Percentiles rank a stretch among this genome's conserved stretches.
phyloP scores from a whole-genome alignment of 2,113 vertebrate species.

The Phocoena sinus region DNA sequence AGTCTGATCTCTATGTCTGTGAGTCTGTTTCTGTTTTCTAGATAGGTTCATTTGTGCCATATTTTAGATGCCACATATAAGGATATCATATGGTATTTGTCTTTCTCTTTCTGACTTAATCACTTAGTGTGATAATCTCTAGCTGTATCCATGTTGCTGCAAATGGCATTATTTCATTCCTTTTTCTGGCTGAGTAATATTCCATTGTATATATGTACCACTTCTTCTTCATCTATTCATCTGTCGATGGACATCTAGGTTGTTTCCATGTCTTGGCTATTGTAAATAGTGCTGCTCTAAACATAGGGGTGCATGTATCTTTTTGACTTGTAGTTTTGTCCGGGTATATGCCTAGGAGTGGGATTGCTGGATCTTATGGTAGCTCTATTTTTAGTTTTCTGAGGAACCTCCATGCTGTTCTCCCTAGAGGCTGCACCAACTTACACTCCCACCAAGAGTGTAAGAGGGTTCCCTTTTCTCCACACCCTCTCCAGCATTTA shows the following conservation, averaged over 20 bases:
- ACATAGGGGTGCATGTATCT: background rate
- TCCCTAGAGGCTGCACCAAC: background rate
- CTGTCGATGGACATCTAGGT: background rate
- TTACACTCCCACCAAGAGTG: background rate
- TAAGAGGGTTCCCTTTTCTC: background rate
- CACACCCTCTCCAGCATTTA: background rate
- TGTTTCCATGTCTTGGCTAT: background rate
- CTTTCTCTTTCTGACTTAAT: background rate
- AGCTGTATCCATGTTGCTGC: background rate
- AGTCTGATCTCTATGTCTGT: background rate
- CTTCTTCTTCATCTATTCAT: background rate
- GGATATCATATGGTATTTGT: background rate
- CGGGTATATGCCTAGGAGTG: background rate
- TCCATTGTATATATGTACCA: background rate
- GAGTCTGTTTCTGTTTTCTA: background rate
- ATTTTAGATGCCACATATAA: background rate
- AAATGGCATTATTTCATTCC: background rate
- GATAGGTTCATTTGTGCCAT: background rate
- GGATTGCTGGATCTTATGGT: background rate
- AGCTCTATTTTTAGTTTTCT: background rate
- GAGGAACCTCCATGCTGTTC: background rate
- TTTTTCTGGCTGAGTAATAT: background rate
- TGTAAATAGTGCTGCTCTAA: background rate
- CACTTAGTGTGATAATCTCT: background rate
- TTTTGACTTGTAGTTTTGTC: background rate